Base-by-base conservation (phyloP, 2,888 invertebrate species). In the Druceiella hillmani region DNA sequence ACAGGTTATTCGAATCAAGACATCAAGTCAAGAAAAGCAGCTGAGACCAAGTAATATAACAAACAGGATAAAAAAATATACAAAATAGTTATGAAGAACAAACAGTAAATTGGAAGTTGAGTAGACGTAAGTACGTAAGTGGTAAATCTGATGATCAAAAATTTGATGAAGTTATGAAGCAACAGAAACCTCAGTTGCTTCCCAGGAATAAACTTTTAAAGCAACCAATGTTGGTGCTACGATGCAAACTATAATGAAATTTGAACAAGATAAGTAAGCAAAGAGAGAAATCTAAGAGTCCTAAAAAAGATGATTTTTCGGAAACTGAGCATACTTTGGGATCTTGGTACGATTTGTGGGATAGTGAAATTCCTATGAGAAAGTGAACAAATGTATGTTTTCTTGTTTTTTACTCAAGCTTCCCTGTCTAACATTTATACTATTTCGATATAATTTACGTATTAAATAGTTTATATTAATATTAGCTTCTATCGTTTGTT, bases 321-420 rank as follows among this genome's bases (percentile, higher is more conserved):
- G 74, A 75, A 53, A 76, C 76, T 38, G 78, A 78, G 6, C 86
- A 85, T 54, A 82, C 81, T 48, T 89, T 87, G 57, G 89, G 89
- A 1, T 88, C 89, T 0, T 89, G 89, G 89, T 89, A 88, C 56
- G 89, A 90, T 63, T 74, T 89, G 44, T 90, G 89, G 89, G 88
- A 82, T 17, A 73, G 79, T 39, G 85, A 86, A 61, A 74, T 79
- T 26, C 79, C 81, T 17, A 78, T 81, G 51, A 72, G 72, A 58
- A 75, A 75, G 54, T 77, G 72, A 54, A 42, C 17, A 12, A 12
- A 40, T 12, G 46, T 40, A 57, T 58, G 58, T 60, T 55, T 58
- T 57, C 17, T 14, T 31, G 17, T 16, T 51, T 48, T 51, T 46
- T 39, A n/a, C n/a, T n/a, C n/a, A n/a, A n/a, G n/a, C n/a, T 45